These are phyloP conservation scores for Pherbina coryleti DNA, from an alignment of 2,888 invertebrate species.

Conservation along the genomic window DNA sequence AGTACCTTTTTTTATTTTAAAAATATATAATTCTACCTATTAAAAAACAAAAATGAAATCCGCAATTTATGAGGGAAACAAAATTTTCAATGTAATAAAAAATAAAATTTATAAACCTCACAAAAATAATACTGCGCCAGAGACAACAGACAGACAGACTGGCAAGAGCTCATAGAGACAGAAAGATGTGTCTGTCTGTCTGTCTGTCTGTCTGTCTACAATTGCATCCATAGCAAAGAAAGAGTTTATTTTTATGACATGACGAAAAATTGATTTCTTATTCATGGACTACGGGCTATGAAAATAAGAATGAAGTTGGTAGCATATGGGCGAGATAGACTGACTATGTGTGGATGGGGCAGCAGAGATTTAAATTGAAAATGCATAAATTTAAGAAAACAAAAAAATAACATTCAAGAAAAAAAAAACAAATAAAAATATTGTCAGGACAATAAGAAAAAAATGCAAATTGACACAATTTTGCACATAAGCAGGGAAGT, in stretches of 20 bases:
- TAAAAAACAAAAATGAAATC: no score
- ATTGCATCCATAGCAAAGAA: background rate
- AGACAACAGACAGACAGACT: no score
- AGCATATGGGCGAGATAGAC: background rate
- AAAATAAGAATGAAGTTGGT: background rate
- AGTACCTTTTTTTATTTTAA: no score
- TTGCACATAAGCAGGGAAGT: background rate
- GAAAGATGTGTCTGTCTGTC: background rate
- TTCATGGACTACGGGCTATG: constrained; percentile 21
- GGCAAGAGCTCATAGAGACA: background rate
- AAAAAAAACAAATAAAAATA: background rate
- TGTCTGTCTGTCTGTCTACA: background rate
- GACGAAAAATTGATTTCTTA: constrained; percentile 33
- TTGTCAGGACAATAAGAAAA: background rate
- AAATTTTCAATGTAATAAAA: no score
- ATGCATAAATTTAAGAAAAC: constrained; percentile 28
- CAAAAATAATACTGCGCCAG: no score
- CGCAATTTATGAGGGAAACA: no score
- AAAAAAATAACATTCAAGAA: background rate
- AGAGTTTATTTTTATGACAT: background rate
- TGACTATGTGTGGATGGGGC: background rate
- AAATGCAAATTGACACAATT: constrained; percentile 31
- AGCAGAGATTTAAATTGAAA: constrained; percentile 32
- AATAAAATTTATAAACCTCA: no score
- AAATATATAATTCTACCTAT: no score